Percentiles rank a stretch among this genome's conserved stretches.
Conservation (phyloP, 2,113 vertebrate species). For the Petrocephalus zakoni region DNA sequence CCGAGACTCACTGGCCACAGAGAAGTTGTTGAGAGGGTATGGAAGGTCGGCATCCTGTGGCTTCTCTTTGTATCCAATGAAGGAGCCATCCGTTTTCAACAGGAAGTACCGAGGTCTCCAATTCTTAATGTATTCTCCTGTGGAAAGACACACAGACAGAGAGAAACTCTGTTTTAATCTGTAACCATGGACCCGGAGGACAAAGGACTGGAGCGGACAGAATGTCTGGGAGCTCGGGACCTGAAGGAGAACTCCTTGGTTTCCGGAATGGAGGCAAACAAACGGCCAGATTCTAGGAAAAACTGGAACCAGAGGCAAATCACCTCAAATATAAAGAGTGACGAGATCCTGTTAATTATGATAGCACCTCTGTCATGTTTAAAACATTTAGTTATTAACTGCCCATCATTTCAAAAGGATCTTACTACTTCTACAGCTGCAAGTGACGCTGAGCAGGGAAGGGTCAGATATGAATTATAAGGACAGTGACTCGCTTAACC, state of each 20-base stretch:
- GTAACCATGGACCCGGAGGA: neutral
- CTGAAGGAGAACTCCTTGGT: neutral
- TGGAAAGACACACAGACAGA: constrained; percentile 32
- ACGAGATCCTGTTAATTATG: neutral
- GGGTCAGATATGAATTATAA: constrained; percentile 26
- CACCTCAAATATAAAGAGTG: neutral
- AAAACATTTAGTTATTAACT: neutral
- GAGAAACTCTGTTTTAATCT: neutral
- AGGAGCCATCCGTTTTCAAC: constrained; percentile 96
- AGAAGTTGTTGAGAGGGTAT: constrained; percentile 98
- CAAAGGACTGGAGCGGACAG: neutral
- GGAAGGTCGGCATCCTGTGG: constrained; percentile 95
- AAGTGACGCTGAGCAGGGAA: constrained; percentile 6
- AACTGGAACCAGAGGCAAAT: neutral
- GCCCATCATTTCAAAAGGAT: neutral
- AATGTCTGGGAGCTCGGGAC: neutral
- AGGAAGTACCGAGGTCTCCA: constrained; percentile 97
- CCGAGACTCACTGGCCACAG: constrained; percentile 87
- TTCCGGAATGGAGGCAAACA: neutral
- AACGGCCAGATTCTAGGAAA: neutral
- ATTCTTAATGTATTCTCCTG: constrained; percentile 99
- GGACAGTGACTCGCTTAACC: constrained; percentile 43
- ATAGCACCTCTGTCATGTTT: neutral
- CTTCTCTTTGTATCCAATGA: constrained; percentile 98
- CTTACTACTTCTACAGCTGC: neutral